These are phyloP conservation scores for Anarrhichthys ocellatus DNA, from an alignment of 2,113 vertebrate species.

Conservation along the genomic window DNA sequence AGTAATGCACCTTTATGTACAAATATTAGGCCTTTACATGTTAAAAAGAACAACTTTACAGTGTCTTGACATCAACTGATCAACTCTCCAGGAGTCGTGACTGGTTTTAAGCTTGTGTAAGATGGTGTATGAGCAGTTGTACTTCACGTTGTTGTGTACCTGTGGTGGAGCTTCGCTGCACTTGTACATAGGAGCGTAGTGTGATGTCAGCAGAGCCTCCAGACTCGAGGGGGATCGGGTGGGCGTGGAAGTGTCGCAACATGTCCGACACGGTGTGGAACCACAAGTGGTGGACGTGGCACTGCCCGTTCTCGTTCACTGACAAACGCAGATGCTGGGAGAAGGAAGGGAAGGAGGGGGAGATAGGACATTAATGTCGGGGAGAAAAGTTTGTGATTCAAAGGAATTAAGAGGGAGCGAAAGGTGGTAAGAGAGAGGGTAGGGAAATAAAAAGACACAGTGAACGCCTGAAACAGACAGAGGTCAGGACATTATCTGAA, in stretches of 20 bases:
- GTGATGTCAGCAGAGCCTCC: slow-evolving; percentile 96
- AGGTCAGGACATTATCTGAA: slow-evolving; percentile 60
- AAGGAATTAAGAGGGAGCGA: background rate
- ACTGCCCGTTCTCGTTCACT: slow-evolving; percentile 94
- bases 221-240: slow-evolving; percentile 96
- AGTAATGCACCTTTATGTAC: background rate
- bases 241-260: slow-evolving; percentile 96
- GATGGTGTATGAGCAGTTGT: background rate
- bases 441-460: background rate
- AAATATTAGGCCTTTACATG: background rate
- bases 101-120: background rate
- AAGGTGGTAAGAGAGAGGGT: background rate
- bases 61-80: background rate
- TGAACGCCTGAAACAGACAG: slow-evolving; percentile 38
- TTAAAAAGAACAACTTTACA: background rate
- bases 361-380: background rate
- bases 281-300: slow-evolving; percentile 98
- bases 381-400: slow-evolving; percentile 1
- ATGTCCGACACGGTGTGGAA: slow-evolving; percentile 98
- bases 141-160: slow-evolving; percentile 75
- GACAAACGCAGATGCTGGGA: slow-evolving; percentile 95
- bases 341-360: background rate
- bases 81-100: background rate
- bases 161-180: slow-evolving; percentile 81
- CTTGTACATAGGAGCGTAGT: slow-evolving; percentile 92